Base-by-base conservation (phyloP, 2,888 invertebrate species). In the Anthrax anthrax region DNA sequence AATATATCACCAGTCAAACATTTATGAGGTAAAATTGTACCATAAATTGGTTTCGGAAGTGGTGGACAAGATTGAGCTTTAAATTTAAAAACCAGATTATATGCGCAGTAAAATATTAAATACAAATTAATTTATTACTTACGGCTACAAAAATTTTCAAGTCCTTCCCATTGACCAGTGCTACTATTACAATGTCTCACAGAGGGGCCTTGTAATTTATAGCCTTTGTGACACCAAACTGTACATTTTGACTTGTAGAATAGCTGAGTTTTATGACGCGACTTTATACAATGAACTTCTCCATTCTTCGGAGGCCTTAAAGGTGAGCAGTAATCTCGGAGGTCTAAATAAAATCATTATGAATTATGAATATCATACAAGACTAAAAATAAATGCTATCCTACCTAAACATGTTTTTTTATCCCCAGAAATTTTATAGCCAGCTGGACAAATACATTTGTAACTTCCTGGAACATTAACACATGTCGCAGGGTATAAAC, bases 61-160 rank as follows among this genome's bases (percentile, higher is more conserved):
- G 64, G 67, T 0, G 73, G 68, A 54, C 78, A 78, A 9, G 68
- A 56, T 38, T 62, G 58, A 19, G 66, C 71, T 73, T 53, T n/a
- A 50, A 46, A 43, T 29, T 37, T 42, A 44, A 19, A 43, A n/a
- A 32, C 16, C 8, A 42, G 1, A 18, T 39, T n/a, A n/a, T 38
- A 9, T 29, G 29, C 6, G 12, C 6, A 9, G 17, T 16, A 37
- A 37, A 37, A 37, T 37, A 2, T 16, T 27, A 18, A 23, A 5
- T n/a, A n/a, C n/a, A 12, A 18, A 18, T 18, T n/a, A 4, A n/a
- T 13, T 34, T 16, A 18, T 18, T 38, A 71, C 70, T 73, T 69
- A 72, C 75, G 70, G 51, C 72, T 52, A 57, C 78, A 79, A 48
- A 58, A 57, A 40, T 73, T 69, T 39, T 70, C 69, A 37, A 65